These are phyloP conservation scores for Osmoderma eremita DNA, from an alignment of 2,888 invertebrate genomes.

Conservation along the genomic window DNA sequence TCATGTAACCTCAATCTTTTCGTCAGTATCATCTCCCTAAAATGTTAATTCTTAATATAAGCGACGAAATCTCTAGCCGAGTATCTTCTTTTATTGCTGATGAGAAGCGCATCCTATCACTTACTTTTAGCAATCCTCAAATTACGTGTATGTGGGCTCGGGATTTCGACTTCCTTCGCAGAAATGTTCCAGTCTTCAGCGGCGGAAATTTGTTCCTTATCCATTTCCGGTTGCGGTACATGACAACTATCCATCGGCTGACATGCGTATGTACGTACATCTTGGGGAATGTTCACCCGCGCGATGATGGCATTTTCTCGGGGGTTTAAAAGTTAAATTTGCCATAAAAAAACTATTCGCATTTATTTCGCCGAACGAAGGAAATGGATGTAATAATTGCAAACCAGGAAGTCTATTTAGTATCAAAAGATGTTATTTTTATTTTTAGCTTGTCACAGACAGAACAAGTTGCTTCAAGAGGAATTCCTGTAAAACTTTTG, in stretches of 20 bases:
- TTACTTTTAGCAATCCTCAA: neutral
- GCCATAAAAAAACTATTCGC: neutral
- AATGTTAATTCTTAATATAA: conserved; percentile 3
- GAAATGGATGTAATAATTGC: too few relatives aligned
- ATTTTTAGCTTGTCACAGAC: too few relatives aligned
- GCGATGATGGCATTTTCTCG: conserved; percentile 6
- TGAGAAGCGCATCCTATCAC: conserved; percentile 1
- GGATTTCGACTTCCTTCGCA: conserved; percentile 22
- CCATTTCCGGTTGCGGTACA: conserved; percentile 25
- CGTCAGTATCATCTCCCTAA: too few relatives aligned
- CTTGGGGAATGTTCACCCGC: conserved; percentile 7
- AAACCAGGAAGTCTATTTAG: too few relatives aligned
- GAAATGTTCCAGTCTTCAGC: conserved; percentile 26
- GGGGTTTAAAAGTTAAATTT: neutral
- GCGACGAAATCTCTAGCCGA: neutral
- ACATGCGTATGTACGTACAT: too few relatives aligned
- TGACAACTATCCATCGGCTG: conserved; percentile 29
- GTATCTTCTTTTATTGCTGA: conserved; percentile 25
- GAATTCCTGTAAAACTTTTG: too few relatives aligned
- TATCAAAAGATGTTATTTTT: too few relatives aligned
- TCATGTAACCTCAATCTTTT: too few relatives aligned
- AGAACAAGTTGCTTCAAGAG: too few relatives aligned
- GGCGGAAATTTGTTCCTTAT: conserved; percentile 32
- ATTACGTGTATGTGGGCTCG: neutral
- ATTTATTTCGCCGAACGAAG: conserved; percentile 1